phyloP scores from a whole-genome alignment of 1,140 invertebrate genomes.

The Oscheius sp. region DNA sequence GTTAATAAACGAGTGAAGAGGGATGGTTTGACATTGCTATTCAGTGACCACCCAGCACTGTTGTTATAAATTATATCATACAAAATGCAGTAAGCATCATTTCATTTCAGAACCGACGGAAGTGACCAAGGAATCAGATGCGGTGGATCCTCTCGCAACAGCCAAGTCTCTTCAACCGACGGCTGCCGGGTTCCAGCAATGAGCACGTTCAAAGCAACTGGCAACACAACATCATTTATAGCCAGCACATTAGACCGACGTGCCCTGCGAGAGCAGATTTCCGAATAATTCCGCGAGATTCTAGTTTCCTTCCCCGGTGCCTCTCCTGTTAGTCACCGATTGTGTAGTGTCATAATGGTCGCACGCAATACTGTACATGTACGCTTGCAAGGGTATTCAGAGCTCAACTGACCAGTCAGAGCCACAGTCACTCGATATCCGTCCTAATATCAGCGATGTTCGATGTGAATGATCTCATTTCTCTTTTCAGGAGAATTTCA shows the following conservation, averaged over 20 bases:
- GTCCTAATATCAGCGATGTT: not conserved
- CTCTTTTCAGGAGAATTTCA: not conserved
- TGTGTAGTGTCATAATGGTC: not conserved
- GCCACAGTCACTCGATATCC: not conserved
- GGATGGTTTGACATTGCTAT: not conserved
- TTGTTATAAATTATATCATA: not conserved
- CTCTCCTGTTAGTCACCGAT: not conserved
- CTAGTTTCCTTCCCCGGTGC: not conserved
- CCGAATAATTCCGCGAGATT: not conserved
- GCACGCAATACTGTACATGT: slow-evolving; percentile 6
- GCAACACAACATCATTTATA: slow-evolving; percentile 23
- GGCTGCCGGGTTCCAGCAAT: slow-evolving; percentile 9
- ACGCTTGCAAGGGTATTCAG: not conserved
- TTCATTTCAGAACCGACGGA: slow-evolving; percentile 20
- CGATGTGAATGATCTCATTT: not conserved
- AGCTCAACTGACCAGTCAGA: not conserved
- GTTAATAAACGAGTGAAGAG: not conserved
- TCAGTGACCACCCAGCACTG: not conserved
- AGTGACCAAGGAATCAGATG: slow-evolving; percentile 30
- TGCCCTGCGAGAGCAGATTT: slow-evolving; percentile 5
- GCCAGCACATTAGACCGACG: not conserved
- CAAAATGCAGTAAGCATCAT: not conserved
- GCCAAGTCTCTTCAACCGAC: slow-evolving; percentile 28
- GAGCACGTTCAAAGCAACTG: slow-evolving; percentile 24
- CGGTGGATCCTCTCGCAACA: slow-evolving; percentile 31